Conservation (phyloP, 2,888 invertebrate genomes). For the Apodemia duryi region DNA sequence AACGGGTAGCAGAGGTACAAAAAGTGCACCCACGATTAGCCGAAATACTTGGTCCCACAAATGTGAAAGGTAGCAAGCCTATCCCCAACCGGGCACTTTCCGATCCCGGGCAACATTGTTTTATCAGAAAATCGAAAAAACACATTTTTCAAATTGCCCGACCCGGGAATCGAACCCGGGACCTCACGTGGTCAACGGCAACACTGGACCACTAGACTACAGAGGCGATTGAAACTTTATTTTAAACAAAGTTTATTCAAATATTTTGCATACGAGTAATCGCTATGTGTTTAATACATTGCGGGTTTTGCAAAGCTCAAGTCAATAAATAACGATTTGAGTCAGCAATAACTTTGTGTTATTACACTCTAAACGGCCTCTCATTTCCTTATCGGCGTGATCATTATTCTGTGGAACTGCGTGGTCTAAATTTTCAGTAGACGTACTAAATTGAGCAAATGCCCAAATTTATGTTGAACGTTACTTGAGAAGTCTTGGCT, state of each 20-base stretch:
- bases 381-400: slow-evolving; percentile 15
- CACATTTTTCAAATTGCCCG: no score
- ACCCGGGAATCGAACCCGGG: no score
- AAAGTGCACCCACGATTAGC: no score
- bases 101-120: no score
- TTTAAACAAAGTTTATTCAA: neutral
- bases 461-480: slow-evolving; percentile 31
- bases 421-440: slow-evolving; percentile 15
- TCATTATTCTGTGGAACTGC: slow-evolving; percentile 12
- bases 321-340: slow-evolving; percentile 12
- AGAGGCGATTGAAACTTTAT: neutral
- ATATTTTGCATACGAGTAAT: slow-evolving; percentile 1
- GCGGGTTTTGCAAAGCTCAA: slow-evolving; percentile 8
- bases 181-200: no score
- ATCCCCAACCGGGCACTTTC: no score
- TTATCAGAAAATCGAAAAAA: no score
- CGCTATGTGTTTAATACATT: slow-evolving; percentile 10
- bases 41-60: no score
- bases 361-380: slow-evolving; percentile 13
- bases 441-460: slow-evolving; percentile 28
- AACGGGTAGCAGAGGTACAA: no score
- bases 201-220: no score
- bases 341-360: slow-evolving; percentile 15
- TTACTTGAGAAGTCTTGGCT: slow-evolving; percentile 33
- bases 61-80: no score